phyloP scores from a whole-genome alignment of 2,113 vertebrate species.

The Paramisgurnus dabryanus region DNA sequence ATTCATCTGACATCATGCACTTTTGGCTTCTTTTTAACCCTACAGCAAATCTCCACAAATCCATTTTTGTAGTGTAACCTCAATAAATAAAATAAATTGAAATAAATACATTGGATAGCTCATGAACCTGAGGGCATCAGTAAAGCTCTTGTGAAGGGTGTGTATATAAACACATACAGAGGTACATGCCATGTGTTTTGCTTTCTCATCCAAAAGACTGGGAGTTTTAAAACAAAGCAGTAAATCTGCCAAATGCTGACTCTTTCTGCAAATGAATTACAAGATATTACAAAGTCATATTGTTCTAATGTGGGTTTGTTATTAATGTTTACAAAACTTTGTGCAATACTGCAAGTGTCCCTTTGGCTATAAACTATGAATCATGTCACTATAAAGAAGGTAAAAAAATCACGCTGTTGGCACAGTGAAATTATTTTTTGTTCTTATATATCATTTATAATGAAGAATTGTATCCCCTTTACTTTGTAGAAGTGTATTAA shows the following conservation, averaged over 20 bases:
- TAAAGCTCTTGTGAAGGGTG: not conserved
- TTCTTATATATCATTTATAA: not conserved
- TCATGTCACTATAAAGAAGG: not conserved
- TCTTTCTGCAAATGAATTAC: constrained; percentile 7
- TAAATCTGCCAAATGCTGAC: constrained; percentile 53
- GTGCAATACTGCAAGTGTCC: not conserved
- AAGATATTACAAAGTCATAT: not conserved
- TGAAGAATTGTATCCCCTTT: no score
- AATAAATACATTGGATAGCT: not conserved
- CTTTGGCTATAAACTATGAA: not conserved
- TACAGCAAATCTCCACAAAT: not conserved
- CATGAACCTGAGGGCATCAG: constrained; percentile 7
- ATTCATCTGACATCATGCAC: constrained; percentile 8
- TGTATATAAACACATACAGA: not conserved
- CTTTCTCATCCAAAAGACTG: constrained; percentile 9
- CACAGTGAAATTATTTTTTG: not conserved
- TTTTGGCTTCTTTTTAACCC: not conserved
- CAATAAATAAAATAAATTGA: not conserved
- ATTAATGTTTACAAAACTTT: not conserved
- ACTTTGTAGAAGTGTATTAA: not conserved
- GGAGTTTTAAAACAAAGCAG: constrained; percentile 46
- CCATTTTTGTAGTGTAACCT: constrained; percentile 4
- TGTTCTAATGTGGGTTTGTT: not conserved
- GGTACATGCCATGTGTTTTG: not conserved
- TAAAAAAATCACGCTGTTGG: not conserved